Percentiles rank a stretch among this genome's conserved stretches.
Evolutionary conservation across 2,113 vertebrate species (phyloP).

Genomic region (Percina caprodes): DNA sequence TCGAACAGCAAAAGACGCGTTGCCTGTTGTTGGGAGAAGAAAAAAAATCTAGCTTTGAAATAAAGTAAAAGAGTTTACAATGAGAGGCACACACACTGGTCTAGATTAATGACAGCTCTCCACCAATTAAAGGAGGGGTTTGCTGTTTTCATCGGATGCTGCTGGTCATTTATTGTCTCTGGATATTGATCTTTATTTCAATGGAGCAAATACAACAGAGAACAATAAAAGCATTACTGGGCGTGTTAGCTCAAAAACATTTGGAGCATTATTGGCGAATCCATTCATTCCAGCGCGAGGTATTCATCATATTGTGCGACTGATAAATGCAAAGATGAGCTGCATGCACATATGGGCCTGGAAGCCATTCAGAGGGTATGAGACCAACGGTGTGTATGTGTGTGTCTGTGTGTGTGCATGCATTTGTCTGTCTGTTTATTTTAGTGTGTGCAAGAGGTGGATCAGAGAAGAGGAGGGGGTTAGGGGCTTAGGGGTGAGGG

Average conservation of each 20-base stretch:
- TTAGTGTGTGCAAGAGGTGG: slow-evolving; percentile 42
- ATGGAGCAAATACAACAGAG: slow-evolving; percentile 56
- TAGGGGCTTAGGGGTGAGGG: neutral
- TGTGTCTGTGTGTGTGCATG: slow-evolving; percentile 19
- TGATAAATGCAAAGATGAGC: slow-evolving; percentile 69
- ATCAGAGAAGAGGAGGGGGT: slow-evolving; percentile 13
- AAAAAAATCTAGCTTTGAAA: slow-evolving; percentile 53
- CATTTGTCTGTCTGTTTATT: slow-evolving; percentile 48
- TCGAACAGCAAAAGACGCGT: slow-evolving; percentile 68
- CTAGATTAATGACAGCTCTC: slow-evolving; percentile 72
- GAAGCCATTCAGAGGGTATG: slow-evolving; percentile 51
- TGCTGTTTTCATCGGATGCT: slow-evolving; percentile 67
- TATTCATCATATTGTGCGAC: slow-evolving; percentile 68
- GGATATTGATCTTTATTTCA: slow-evolving; percentile 76
- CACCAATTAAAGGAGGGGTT: slow-evolving; percentile 63
- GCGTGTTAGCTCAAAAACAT: slow-evolving; percentile 62
- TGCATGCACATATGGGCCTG: slow-evolving; percentile 44
- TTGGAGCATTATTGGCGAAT: slow-evolving; percentile 65
- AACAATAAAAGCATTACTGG: slow-evolving; percentile 64
- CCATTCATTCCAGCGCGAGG: slow-evolving; percentile 61
- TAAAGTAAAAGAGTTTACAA: slow-evolving; percentile 54
- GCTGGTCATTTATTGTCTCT: slow-evolving; percentile 72
- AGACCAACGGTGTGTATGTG: slow-evolving; percentile 27
- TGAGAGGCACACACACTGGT: slow-evolving; percentile 40
- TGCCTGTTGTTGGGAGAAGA: slow-evolving; percentile 49